Evolutionary conservation across 2,888 invertebrate genomes (phyloP).

Genomic region (Amphipyra berbera): DNA sequence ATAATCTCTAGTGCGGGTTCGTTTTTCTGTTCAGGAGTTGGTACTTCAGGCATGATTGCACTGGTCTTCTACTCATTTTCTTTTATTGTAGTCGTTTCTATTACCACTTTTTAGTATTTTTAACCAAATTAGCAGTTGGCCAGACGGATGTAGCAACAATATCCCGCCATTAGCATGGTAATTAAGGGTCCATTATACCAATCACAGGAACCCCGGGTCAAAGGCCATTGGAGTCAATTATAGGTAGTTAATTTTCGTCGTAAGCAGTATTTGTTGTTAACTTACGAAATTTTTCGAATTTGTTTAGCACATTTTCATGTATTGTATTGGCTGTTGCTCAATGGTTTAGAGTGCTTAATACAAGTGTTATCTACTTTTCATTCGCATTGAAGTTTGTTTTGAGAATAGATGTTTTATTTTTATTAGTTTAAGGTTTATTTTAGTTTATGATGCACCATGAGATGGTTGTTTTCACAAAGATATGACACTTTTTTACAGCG

Average conservation of each 20-base stretch:
- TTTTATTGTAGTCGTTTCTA: no score
- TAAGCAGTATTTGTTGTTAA: conserved; percentile 38
- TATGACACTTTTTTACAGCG: conserved; percentile 25
- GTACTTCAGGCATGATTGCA: no score
- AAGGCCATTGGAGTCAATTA: conserved; percentile 74
- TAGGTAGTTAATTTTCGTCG: conserved; percentile 66
- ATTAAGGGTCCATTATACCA: conserved; percentile 73
- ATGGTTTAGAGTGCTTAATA: conserved; percentile 9
- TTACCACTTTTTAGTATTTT: not conserved
- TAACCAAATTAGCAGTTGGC: conserved; percentile 50
- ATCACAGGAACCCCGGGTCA: conserved; percentile 73
- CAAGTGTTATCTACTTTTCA: conserved; percentile 9
- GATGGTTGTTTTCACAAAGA: conserved; percentile 33
- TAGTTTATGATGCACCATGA: conserved; percentile 4
- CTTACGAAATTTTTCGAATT: conserved; percentile 36
- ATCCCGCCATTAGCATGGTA: conserved; percentile 73
- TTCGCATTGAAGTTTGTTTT: not conserved
- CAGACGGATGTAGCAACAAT: conserved; percentile 71
- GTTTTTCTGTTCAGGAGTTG: no score
- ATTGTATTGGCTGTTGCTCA: conserved; percentile 15
- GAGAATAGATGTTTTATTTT: conserved; percentile 8
- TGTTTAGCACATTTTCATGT: conserved; percentile 38
- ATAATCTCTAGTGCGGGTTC: no score
- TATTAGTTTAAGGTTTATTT: conserved; percentile 20
- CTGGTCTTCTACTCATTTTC: no score